These are phyloP conservation scores for Solea senegalensis DNA, from an alignment of 2,113 vertebrate species.

Conservation along the genomic window DNA sequence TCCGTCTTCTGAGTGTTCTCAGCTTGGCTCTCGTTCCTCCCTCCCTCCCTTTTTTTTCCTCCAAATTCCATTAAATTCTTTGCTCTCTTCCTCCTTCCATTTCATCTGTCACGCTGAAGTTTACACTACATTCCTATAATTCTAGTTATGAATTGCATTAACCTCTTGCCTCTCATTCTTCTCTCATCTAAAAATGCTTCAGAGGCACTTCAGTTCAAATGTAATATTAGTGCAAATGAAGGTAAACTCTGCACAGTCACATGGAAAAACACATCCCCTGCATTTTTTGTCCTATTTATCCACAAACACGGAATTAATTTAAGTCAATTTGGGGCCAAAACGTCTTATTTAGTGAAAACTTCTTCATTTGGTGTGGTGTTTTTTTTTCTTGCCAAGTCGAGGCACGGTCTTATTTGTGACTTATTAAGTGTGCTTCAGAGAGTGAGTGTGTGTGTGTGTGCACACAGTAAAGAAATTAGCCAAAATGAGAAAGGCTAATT, in stretches of 20 bases:
- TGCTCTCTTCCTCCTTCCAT: background rate
- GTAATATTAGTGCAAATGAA: background rate
- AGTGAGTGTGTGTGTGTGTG: too few species aligned
- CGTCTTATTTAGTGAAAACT: too few species aligned
- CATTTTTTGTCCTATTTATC: background rate
- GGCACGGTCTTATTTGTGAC: conserved; percentile 1
- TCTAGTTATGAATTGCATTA: conserved; percentile 22
- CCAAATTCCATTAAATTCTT: conserved; percentile 2
- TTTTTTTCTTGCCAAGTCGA: background rate
- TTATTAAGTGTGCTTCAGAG: background rate
- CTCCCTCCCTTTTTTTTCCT: background rate
- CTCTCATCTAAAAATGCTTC: conserved; percentile 3
- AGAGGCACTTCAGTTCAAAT: conserved; percentile 1
- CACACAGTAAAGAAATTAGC: too few species aligned
- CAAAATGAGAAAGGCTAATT: conserved; percentile 41
- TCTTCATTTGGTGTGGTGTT: background rate
- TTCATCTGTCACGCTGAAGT: conserved; percentile 1
- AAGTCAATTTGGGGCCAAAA: background rate
- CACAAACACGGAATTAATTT: background rate
- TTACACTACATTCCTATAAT: conserved; percentile 10
- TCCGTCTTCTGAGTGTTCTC: conserved; percentile 3
- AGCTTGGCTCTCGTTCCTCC: background rate
- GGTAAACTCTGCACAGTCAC: background rate
- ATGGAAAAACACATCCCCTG: background rate
- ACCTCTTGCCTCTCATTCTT: conserved; percentile 22